phyloP scores from a whole-genome alignment of 2,797 vertebrate genomes.

The Tadarida brasiliensis region DNA sequence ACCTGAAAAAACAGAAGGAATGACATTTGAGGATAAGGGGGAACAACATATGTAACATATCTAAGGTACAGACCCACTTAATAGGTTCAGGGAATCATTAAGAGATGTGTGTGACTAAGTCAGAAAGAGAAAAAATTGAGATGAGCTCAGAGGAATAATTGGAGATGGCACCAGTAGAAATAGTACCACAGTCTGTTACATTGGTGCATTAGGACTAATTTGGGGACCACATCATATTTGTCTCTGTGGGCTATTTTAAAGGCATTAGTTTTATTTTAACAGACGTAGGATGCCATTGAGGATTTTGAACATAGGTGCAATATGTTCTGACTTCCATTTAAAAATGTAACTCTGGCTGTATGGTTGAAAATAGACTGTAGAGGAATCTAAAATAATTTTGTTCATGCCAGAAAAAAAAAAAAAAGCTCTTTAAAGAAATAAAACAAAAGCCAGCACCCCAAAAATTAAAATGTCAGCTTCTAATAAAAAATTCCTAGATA shows the following conservation, averaged over 20 bases:
- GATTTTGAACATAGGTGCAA: neutral
- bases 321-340: neutral
- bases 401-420: neutral
- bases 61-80: neutral
- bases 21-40: neutral
- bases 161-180: neutral
- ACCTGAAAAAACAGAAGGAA: neutral
- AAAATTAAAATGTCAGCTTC: neutral
- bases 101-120: neutral
- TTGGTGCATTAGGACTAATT: neutral
- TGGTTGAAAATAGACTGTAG: neutral
- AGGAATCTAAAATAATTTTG: neutral
- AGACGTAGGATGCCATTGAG: neutral
- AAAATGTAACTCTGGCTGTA: neutral
- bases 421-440: neutral
- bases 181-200: neutral
- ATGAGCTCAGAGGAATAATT: neutral
- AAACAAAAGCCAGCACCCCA: neutral
- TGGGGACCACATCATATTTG: neutral
- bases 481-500: neutral
- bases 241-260: neutral
- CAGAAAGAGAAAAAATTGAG: neutral
- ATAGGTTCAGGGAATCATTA: neutral
- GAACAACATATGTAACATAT: neutral
- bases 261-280: neutral